Conservation (phyloP, 2,113 vertebrate genomes). For the Sporophila hypoxantha region DNA sequence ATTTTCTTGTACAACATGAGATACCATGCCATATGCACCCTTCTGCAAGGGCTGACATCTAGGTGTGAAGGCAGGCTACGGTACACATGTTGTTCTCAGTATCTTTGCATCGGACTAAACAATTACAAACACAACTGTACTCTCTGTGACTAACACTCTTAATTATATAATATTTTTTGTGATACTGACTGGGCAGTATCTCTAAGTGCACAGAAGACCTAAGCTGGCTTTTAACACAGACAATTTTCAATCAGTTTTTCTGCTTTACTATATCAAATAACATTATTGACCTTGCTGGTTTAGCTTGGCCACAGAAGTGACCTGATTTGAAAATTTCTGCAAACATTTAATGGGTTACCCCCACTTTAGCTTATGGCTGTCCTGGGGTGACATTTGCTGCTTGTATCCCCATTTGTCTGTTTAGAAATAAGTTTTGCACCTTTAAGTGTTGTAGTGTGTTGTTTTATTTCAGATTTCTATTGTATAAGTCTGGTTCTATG, state of each 20-base stretch:
- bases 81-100: not conserved
- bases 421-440: not conserved
- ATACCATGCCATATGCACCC: accelerated
- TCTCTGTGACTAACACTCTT: not conserved
- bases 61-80: not conserved
- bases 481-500: too few species aligned
- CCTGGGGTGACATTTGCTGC: not conserved
- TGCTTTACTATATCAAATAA: not conserved
- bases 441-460: too few species aligned
- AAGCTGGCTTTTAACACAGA: not conserved
- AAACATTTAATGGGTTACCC: not conserved
- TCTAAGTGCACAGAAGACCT: not conserved
- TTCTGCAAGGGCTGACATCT: not conserved
- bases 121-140: not conserved
- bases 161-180: not conserved
- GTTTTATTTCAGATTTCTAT: too few species aligned
- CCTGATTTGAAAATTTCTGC: not conserved
- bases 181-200: not conserved
- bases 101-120: not conserved
- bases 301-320: not conserved
- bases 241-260: not conserved
- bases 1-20: not conserved
- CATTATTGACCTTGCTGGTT: not conserved
- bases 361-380: not conserved
- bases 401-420: not conserved